Conservation (phyloP, 2,113 vertebrate genomes). For the Ariopsis seemanni region DNA sequence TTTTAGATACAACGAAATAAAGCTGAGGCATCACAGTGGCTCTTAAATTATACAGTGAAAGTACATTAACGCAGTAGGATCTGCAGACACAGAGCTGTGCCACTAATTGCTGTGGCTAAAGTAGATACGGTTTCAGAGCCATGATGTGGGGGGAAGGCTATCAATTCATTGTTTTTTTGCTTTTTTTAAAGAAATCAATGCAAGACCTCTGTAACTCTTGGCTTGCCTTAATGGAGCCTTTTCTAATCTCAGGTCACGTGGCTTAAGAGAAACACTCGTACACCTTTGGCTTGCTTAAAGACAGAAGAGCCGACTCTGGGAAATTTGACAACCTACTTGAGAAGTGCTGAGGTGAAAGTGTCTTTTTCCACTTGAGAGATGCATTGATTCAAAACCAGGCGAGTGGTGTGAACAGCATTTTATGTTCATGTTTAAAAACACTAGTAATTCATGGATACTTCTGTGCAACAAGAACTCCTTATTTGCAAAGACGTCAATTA, state of each 20-base stretch:
- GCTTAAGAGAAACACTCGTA: conserved; percentile 11
- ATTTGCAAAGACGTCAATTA: conserved; percentile 24
- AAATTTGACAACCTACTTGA: conserved; percentile 22
- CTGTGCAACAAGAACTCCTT: neutral
- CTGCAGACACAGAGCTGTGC: conserved; percentile 53
- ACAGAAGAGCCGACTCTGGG: conserved; percentile 9
- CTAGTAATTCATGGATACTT: neutral
- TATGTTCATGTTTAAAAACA: neutral
- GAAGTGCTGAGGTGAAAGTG: conserved; percentile 9
- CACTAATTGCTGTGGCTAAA: conserved; percentile 55
- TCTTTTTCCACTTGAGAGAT: neutral
- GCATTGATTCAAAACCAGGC: neutral
- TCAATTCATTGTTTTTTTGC: conserved; percentile 54
- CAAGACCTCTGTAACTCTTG: conserved; percentile 34
- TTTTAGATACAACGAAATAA: conserved; percentile 52
- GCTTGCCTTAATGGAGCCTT: conserved; percentile 38
- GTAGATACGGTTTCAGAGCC: conserved; percentile 61
- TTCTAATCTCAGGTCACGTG: conserved; percentile 11
- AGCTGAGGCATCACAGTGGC: conserved; percentile 37
- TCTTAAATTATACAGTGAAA: conserved; percentile 56
- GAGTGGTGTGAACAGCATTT: neutral
- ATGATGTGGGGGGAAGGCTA: conserved; percentile 39
- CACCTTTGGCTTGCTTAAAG: conserved; percentile 4
- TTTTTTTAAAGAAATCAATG: conserved; percentile 61
- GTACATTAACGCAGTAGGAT: conserved; percentile 34